These are phyloP conservation scores for Scaptodrosophila latifasciaeformis DNA, from an alignment of 2,888 invertebrate genomes.

Conservation along the genomic window DNA sequence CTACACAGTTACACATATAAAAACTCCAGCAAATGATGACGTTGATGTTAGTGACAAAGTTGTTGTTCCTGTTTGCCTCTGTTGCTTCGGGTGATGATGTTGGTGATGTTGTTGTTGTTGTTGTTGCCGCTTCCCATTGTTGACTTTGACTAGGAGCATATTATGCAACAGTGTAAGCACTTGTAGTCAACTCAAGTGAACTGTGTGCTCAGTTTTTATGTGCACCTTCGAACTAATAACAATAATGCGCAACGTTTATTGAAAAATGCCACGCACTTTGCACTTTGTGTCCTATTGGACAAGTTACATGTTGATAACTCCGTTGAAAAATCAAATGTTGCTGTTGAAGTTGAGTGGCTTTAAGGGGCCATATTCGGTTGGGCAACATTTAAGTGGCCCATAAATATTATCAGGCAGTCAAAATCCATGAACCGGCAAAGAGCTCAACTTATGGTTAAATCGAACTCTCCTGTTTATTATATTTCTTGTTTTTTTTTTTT, in stretches of 20 bases:
- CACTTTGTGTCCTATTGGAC: too few species aligned
- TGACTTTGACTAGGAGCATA: constrained; percentile 16
- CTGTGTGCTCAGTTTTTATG: constrained; percentile 37
- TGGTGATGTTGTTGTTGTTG: constrained; percentile 9
- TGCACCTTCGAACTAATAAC: constrained; percentile 51
- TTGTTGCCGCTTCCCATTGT: constrained; percentile 2
- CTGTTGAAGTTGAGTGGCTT: too few species aligned
- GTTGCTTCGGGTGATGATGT: too few species aligned
- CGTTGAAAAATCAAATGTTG: too few species aligned
- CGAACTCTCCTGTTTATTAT: too few species aligned
- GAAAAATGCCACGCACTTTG: constrained; percentile 35
- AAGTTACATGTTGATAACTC: too few species aligned
- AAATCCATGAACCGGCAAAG: constrained; percentile 1
- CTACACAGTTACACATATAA: too few species aligned
- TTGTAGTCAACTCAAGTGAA: constrained; percentile 21
- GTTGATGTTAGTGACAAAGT: constrained; percentile 26
- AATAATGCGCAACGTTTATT: constrained; percentile 58
- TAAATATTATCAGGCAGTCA: constrained; percentile 47
- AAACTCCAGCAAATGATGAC: background rate
- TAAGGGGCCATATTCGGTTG: too few species aligned
- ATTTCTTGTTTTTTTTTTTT: too few species aligned
- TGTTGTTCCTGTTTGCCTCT: too few species aligned
- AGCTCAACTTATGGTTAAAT: constrained; percentile 9
- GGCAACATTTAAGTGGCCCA: constrained; percentile 47
- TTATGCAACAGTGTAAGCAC: constrained; percentile 53